phyloP scores from a whole-genome alignment of 2,888 invertebrate genomes.

The Apotomis betuletana region DNA sequence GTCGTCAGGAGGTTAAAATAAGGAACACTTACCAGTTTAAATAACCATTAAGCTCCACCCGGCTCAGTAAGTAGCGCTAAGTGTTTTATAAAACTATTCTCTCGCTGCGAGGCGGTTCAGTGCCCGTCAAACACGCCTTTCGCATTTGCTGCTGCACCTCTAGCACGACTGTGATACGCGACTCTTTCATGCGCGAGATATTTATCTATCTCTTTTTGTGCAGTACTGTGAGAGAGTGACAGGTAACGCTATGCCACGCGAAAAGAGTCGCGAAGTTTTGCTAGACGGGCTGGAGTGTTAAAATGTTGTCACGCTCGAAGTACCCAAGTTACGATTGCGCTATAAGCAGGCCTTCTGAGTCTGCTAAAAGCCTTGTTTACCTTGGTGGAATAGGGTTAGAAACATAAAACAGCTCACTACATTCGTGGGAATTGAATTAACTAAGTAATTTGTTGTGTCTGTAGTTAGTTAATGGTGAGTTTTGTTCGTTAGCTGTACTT shows the following conservation, averaged over 20 bases:
- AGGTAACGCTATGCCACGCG: too few relatives aligned
- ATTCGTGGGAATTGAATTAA: background rate
- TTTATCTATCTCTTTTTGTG: too few relatives aligned
- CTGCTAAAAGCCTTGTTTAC: conserved; percentile 7
- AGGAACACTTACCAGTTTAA: conserved; percentile 3
- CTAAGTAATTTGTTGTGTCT: too few relatives aligned
- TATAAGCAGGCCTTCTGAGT: background rate
- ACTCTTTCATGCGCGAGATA: too few relatives aligned
- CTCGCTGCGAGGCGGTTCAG: conserved; percentile 7
- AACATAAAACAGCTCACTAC: background rate
- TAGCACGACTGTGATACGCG: too few relatives aligned
- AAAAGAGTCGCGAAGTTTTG: too few relatives aligned
- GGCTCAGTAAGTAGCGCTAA: conserved; percentile 6
- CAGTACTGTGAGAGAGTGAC: too few relatives aligned
- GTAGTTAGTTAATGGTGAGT: too few relatives aligned
- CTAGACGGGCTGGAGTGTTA: background rate
- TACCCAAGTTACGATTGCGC: conserved; percentile 19
- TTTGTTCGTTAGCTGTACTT: too few relatives aligned
- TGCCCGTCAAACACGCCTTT: conserved; percentile 20
- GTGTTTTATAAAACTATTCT: conserved; percentile 28
- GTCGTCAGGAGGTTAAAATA: too few relatives aligned
- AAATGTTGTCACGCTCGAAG: conserved; percentile 11
- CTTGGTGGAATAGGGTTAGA: background rate
- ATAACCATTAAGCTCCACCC: background rate
- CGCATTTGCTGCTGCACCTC: conserved; percentile 4